Conservation (phyloP, 2,888 invertebrate genomes). For the Sarcophaga rosellei region DNA sequence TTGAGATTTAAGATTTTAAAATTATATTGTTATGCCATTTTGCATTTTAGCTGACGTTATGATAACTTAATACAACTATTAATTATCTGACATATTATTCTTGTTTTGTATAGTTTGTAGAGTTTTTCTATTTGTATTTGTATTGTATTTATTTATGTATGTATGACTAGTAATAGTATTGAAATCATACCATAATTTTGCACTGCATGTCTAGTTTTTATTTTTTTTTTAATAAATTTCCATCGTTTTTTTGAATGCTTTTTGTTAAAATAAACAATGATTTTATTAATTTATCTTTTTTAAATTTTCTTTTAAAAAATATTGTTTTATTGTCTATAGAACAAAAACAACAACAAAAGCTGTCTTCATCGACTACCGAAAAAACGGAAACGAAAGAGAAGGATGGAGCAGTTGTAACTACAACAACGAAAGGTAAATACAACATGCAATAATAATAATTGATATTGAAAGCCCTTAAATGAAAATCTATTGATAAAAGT, state of each 20-base stretch:
- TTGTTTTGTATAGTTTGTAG: neutral
- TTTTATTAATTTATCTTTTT: neutral
- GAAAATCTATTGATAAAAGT: too few relatives aligned
- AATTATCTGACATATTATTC: neutral
- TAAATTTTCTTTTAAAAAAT: constrained; percentile 19
- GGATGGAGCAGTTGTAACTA: constrained; percentile 84
- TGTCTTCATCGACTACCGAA: constrained; percentile 76
- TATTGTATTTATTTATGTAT: constrained; percentile 5
- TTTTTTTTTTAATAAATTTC: constrained; percentile 28
- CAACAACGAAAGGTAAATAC: constrained; percentile 83
- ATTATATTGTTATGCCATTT: too few relatives aligned
- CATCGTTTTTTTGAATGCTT: constrained; percentile 25
- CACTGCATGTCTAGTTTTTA: constrained; percentile 54
- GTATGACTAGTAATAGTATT: constrained; percentile 46
- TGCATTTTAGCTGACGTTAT: too few relatives aligned
- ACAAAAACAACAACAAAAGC: constrained; percentile 72
- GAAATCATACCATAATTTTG: constrained; percentile 3
- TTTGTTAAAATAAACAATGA: constrained; percentile 10
- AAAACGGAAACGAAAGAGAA: constrained; percentile 83
- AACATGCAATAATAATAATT: too few relatives aligned
- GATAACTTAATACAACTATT: neutral
- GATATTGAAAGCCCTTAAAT: neutral
- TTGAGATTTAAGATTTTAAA: too few relatives aligned
- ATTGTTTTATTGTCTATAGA: constrained; percentile 55
- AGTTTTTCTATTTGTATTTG: constrained; percentile 24